A percentile compares a stretch with the other conserved stretches of the same genome.
Evolutionary conservation across 2,797 vertebrate genomes (phyloP).

Genomic region (Thamnophis elegans): DNA sequence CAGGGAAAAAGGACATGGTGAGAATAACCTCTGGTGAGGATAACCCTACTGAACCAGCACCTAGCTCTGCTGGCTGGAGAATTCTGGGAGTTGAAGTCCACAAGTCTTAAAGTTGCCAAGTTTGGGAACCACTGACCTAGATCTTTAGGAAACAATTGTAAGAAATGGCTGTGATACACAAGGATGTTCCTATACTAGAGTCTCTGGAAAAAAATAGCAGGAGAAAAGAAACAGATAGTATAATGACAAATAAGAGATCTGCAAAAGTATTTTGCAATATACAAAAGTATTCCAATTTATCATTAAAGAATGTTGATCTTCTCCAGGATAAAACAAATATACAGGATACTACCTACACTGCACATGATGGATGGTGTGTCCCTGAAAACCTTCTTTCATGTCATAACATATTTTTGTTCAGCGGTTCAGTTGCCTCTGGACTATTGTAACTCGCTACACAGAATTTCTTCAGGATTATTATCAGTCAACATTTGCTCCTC

Average conservation of each 20-base stretch:
- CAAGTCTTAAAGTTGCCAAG: too few relatives aligned
- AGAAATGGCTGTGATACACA: background rate
- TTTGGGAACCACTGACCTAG: too few relatives aligned
- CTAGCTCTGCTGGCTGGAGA: too few relatives aligned
- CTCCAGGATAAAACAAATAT: background rate
- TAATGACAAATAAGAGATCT: background rate
- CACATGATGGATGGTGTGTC: background rate
- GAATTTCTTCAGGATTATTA: background rate
- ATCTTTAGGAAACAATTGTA: background rate
- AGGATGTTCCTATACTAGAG: background rate
- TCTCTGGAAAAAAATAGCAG: background rate
- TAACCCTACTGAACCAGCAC: too few relatives aligned
- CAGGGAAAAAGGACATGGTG: background rate
- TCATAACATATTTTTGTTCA: background rate
- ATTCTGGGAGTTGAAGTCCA: too few relatives aligned
- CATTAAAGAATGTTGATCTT: background rate
- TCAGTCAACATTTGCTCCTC: background rate
- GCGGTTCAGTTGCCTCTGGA: background rate
- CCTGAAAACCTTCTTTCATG: background rate
- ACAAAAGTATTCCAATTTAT: background rate
- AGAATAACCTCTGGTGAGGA: background rate
- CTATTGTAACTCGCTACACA: background rate
- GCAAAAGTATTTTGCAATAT: slow-evolving; percentile 18
- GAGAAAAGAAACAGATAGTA: background rate
- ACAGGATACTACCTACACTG: background rate